These are phyloP conservation scores for Trichonephila clavipes DNA, from an alignment of 1,140 invertebrate species.

Conservation along the genomic window DNA sequence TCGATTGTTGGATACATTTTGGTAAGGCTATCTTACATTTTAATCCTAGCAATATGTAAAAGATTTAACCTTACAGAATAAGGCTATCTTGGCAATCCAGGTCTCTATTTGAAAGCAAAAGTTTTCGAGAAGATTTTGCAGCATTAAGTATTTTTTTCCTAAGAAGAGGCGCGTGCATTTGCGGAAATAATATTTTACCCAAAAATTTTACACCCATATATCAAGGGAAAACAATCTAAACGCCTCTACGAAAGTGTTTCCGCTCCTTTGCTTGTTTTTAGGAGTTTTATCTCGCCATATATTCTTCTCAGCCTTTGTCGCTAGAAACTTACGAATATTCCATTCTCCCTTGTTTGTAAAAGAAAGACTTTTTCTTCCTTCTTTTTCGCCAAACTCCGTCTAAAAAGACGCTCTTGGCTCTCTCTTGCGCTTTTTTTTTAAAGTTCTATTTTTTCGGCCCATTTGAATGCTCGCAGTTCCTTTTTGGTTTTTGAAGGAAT, in stretches of 20 bases:
- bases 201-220: conserved; percentile 65
- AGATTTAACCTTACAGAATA: not conserved
- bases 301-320: conserved; percentile 59
- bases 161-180: conserved; percentile 50
- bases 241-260: conserved; percentile 65
- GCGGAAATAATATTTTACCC: conserved; percentile 71
- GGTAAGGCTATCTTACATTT: not conserved
- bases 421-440: conserved; percentile 29
- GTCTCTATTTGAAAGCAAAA: conserved; percentile 39
- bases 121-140: conserved; percentile 38
- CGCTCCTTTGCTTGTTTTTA: conserved; percentile 67
- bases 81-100: conserved; percentile 12
- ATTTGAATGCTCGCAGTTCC: conserved; percentile 60
- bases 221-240: conserved; percentile 69
- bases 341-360: conserved; percentile 68
- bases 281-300: conserved; percentile 69
- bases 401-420: conserved; percentile 53
- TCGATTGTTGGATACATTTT: too few species aligned
- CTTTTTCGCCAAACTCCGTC: conserved; percentile 23
- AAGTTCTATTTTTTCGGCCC: conserved; percentile 49
- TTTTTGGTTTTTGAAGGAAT: conserved; percentile 54
- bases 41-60: not conserved
- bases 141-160: conserved; percentile 42
- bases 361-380: conserved; percentile 29
- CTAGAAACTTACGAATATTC: conserved; percentile 68